phyloP scores from a whole-genome alignment of 2,888 invertebrate genomes.

The Chromoteleia sp. region DNA sequence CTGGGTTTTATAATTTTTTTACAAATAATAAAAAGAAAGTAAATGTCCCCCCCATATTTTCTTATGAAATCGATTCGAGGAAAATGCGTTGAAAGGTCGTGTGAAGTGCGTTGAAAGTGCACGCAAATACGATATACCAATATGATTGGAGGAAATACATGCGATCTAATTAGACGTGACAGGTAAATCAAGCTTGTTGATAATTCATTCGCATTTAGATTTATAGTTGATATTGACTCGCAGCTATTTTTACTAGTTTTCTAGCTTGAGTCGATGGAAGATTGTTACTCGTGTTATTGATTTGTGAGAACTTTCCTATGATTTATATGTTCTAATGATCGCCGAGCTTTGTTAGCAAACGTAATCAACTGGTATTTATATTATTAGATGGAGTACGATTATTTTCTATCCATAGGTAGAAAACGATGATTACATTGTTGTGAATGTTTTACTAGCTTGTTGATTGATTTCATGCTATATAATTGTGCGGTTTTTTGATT shows the following conservation, averaged over 20 bases:
- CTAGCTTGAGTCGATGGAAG: conserved; percentile 26
- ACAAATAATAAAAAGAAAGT: conserved; percentile 42
- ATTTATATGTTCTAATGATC: conserved; percentile 53
- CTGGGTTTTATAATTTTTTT: too few species aligned
- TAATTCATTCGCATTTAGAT: conserved; percentile 61
- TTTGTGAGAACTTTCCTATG: conserved; percentile 60
- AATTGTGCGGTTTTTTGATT: conserved; percentile 5
- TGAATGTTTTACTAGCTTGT: conserved; percentile 35
- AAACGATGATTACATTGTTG: conserved; percentile 47
- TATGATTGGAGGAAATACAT: conserved; percentile 55
- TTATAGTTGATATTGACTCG: conserved; percentile 61
- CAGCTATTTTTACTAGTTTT: conserved; percentile 41
- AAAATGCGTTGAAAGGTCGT: conserved; percentile 35
- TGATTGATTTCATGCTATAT: conserved; percentile 15
- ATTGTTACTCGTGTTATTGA: conserved; percentile 53
- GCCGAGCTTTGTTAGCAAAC: conserved; percentile 51
- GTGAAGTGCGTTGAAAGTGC: conserved; percentile 23
- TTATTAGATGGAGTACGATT: conserved; percentile 47
- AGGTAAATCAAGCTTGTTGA: conserved; percentile 57
- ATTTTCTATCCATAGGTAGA: conserved; percentile 28
- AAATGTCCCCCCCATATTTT: conserved; percentile 45
- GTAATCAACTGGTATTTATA: conserved; percentile 46
- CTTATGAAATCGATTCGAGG: conserved; percentile 39
- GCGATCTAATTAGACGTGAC: conserved; percentile 63
- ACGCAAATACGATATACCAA: conserved; percentile 14